Conservation (phyloP, 1,140 invertebrate species). For the Venustaconcha ellipsiformis region DNA sequence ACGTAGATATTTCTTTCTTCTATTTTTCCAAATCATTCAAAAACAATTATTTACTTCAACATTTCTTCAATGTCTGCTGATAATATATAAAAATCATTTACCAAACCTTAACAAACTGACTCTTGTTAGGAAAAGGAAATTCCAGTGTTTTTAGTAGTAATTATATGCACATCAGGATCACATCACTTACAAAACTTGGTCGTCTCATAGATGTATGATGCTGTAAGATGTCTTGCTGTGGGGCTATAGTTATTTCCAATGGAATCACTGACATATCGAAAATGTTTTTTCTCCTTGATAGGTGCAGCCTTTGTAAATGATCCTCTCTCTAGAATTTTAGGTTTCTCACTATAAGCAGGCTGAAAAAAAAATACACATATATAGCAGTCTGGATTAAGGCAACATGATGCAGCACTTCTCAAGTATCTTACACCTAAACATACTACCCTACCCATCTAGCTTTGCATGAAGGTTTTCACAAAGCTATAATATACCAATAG, state of each 20-base stretch:
- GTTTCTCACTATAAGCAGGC: conserved; percentile 61
- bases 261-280: conserved; percentile 75
- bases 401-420: neutral
- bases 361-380: conserved; percentile 34
- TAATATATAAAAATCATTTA: too few relatives aligned
- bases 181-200: conserved; percentile 53
- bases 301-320: conserved; percentile 66
- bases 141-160: too few relatives aligned
- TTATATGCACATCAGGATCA: too few relatives aligned
- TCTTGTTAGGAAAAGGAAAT: too few relatives aligned
- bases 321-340: conserved; percentile 63
- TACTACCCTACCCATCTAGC: neutral
- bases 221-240: conserved; percentile 69
- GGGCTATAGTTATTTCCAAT: conserved; percentile 76
- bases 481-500: neutral
- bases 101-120: too few relatives aligned
- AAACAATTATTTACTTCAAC: too few relatives aligned
- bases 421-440: neutral
- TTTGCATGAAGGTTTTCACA: neutral
- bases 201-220: conserved; percentile 70
- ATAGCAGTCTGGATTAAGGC: too few relatives aligned
- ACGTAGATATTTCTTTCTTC: too few relatives aligned
- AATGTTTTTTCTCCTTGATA: conserved; percentile 64
- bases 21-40: too few relatives aligned
- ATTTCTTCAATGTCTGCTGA: too few relatives aligned